These are phyloP conservation scores for Phrynocephalus forsythii DNA, from an alignment of 2,797 vertebrate species.

Conservation along the genomic window DNA sequence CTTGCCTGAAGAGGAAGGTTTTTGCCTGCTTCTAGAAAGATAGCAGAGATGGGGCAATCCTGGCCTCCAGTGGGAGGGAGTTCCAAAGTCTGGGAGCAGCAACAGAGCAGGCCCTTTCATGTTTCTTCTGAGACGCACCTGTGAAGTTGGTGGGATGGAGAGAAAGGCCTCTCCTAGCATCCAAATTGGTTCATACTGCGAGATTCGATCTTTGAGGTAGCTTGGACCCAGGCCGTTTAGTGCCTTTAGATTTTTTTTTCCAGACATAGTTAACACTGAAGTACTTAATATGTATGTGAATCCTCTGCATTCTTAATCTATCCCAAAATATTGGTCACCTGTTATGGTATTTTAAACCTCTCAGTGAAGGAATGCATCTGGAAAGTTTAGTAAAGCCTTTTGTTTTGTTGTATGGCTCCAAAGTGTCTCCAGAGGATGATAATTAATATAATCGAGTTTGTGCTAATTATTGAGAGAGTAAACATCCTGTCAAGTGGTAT, in stretches of 20 bases:
- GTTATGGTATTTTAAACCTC: neutral
- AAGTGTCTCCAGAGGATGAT: neutral
- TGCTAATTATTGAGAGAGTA: conserved; percentile 10
- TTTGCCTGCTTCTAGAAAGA: no score
- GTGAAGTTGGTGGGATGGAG: no score
- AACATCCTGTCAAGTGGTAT: conserved; percentile 4
- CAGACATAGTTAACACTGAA: neutral
- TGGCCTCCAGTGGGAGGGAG: no score
- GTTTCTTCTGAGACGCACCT: no score
- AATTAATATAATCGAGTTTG: conserved; percentile 14
- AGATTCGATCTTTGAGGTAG: no score
- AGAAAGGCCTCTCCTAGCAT: no score
- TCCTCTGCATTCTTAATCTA: neutral
- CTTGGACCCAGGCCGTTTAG: no score
- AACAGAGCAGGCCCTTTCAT: no score
- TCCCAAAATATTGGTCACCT: neutral
- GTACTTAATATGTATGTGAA: neutral
- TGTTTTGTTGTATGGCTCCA: neutral
- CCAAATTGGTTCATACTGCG: no score
- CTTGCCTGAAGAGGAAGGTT: no score
- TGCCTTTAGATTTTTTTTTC: neutral
- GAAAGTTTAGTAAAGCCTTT: neutral
- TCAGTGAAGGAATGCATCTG: neutral
- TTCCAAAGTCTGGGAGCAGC: no score
- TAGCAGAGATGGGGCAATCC: no score